phyloP scores from a whole-genome alignment of 2,113 vertebrate species.

The Dendrocopos noguchii region DNA sequence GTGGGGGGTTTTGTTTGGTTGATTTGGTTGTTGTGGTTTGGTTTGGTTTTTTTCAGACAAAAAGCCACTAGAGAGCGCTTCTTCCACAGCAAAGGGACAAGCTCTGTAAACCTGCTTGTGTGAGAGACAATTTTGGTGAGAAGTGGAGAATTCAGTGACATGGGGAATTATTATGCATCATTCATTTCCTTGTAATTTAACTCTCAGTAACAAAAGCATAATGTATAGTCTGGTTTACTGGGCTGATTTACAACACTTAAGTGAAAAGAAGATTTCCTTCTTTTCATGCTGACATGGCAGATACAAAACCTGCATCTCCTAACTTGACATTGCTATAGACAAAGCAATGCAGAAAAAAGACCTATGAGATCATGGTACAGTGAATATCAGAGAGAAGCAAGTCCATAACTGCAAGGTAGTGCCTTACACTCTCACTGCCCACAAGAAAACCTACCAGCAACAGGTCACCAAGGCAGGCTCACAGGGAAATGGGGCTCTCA shows the following conservation, averaged over 20 bases:
- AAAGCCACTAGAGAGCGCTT: constrained; percentile 72
- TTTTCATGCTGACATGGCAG: constrained; percentile 73
- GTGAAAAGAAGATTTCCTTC: constrained; percentile 67
- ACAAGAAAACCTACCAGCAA: background rate
- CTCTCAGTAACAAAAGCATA: constrained; percentile 74
- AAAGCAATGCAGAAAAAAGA: background rate
- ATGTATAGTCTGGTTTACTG: constrained; percentile 70
- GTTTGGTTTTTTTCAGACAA: background rate
- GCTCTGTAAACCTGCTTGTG: background rate
- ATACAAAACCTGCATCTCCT: constrained; percentile 23
- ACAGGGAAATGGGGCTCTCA: background rate
- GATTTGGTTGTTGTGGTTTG: no score
- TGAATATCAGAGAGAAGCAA: background rate
- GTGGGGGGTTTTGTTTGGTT: no score
- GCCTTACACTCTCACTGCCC: background rate
- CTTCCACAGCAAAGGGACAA: background rate
- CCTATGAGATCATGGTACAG: background rate
- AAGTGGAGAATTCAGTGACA: constrained; percentile 58
- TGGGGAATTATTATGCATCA: constrained; percentile 72
- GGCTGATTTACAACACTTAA: constrained; percentile 74
- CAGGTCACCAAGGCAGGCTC: background rate
- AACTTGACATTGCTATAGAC: background rate
- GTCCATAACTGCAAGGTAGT: background rate
- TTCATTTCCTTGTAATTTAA: constrained; percentile 81
- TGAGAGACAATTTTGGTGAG: constrained; percentile 26